Conservation (phyloP, 1,140 invertebrate species). For the Polypedilum pembai region DNA sequence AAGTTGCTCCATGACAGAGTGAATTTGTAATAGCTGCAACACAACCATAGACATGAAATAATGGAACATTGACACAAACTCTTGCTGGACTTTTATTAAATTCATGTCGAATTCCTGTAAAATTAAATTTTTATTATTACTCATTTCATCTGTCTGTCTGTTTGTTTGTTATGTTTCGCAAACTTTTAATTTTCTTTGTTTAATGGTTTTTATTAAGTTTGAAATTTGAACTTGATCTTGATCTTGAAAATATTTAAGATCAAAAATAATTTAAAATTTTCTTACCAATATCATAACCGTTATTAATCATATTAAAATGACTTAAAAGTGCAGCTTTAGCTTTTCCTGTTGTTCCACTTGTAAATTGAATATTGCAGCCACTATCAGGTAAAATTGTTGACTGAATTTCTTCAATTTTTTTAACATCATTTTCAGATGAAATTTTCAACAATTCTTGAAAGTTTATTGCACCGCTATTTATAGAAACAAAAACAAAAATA, state of each 20-base stretch:
- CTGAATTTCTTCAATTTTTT: constrained; percentile 44
- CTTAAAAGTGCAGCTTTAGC: constrained; percentile 82
- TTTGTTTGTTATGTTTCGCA: too few relatives aligned
- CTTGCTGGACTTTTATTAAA: constrained; percentile 46
- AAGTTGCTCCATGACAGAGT: constrained; percentile 57
- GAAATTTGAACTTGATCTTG: too few relatives aligned
- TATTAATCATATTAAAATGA: constrained; percentile 81
- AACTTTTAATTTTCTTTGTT: too few relatives aligned
- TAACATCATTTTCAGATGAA: constrained; percentile 36
- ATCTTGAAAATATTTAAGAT: too few relatives aligned
- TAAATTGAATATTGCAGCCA: constrained; percentile 76
- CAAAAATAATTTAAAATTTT: too few relatives aligned
- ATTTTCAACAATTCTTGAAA: constrained; percentile 50
- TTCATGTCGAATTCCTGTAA: constrained; percentile 46
- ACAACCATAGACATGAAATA: constrained; percentile 88
- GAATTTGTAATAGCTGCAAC: constrained; percentile 57
- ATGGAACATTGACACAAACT: constrained; percentile 74
- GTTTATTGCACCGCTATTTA: constrained; percentile 48
- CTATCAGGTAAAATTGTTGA: constrained; percentile 48
- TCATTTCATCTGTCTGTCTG: too few relatives aligned
- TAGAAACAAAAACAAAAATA: background rate
- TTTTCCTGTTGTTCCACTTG: constrained; percentile 64
- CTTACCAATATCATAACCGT: constrained; percentile 59
- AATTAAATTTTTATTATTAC: too few relatives aligned
- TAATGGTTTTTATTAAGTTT: too few relatives aligned